Conservation (phyloP, 2,888 invertebrate species). For the Agrotis exclamationis region DNA sequence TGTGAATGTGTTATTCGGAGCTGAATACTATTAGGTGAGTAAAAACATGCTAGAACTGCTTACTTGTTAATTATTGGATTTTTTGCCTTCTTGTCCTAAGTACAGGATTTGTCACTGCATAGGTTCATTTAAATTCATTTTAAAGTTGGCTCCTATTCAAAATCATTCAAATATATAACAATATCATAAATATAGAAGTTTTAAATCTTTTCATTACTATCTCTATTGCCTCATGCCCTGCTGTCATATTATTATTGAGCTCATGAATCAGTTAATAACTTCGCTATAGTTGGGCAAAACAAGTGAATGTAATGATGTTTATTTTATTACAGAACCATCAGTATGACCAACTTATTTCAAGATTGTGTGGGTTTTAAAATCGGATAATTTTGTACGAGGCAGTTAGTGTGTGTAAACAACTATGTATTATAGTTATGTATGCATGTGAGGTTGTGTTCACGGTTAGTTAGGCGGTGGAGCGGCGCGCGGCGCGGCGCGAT, state of each 20-base stretch:
- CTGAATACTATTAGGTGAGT: constrained; percentile 33
- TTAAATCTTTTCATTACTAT: background rate
- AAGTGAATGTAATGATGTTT: constrained; percentile 5
- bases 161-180: background rate
- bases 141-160: background rate
- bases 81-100: background rate
- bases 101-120: background rate
- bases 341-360: constrained; percentile 26
- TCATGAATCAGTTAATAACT: constrained; percentile 8
- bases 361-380: constrained; percentile 28
- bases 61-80: constrained; percentile 19
- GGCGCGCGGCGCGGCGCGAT: constrained; percentile 59
- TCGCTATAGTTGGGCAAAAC: constrained; percentile 15
- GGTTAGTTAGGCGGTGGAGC: constrained; percentile 66
- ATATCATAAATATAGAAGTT: background rate
- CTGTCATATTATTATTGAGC: background rate
- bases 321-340: constrained; percentile 9
- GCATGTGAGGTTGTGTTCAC: constrained; percentile 66
- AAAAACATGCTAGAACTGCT: constrained; percentile 1
- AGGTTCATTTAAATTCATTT: background rate
- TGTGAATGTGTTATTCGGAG: constrained; percentile 22
- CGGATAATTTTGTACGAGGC: constrained; percentile 17
- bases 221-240: background rate
- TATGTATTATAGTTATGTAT: constrained; percentile 40
- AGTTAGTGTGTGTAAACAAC: constrained; percentile 15